Conservation (phyloP, 2,113 vertebrate species). For the Chaetops frenatus region DNA sequence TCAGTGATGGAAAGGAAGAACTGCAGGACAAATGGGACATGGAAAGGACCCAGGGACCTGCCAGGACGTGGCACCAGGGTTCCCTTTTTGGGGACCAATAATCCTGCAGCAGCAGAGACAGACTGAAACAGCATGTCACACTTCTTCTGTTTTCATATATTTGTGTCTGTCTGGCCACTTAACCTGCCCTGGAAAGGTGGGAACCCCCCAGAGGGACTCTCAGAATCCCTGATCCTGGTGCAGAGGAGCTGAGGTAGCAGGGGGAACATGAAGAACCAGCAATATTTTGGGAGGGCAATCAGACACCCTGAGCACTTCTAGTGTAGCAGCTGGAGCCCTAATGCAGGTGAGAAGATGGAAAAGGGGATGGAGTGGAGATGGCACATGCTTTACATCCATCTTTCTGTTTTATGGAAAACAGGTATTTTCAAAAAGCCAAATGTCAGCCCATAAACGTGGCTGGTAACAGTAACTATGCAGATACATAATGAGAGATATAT, state of each 20-base stretch:
- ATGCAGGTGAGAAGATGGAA: accelerated
- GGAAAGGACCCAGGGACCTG: not conserved
- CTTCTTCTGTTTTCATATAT: accelerated
- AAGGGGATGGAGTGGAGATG: not conserved
- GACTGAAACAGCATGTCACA: not conserved
- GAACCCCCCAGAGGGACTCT: not conserved
- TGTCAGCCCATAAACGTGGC: not conserved
- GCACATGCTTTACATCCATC: not conserved
- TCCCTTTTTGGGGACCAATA: not conserved
- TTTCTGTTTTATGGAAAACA: not conserved
- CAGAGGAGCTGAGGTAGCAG: not conserved
- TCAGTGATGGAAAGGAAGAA: not conserved
- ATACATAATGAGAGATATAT: not conserved
- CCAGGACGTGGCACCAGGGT: not conserved
- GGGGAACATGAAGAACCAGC: not conserved
- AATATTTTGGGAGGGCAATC: not conserved
- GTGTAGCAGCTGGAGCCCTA: not conserved
- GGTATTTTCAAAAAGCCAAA: not conserved
- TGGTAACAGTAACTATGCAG: not conserved
- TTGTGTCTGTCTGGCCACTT: not conserved
- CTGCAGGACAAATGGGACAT: not conserved
- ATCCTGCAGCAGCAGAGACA: not conserved
- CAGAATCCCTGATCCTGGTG: not conserved
- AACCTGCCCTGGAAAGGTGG: not conserved
- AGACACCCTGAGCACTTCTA: not conserved